phyloP scores from a whole-genome alignment of 2,888 invertebrate species.

The Cataglyphis albicans region DNA sequence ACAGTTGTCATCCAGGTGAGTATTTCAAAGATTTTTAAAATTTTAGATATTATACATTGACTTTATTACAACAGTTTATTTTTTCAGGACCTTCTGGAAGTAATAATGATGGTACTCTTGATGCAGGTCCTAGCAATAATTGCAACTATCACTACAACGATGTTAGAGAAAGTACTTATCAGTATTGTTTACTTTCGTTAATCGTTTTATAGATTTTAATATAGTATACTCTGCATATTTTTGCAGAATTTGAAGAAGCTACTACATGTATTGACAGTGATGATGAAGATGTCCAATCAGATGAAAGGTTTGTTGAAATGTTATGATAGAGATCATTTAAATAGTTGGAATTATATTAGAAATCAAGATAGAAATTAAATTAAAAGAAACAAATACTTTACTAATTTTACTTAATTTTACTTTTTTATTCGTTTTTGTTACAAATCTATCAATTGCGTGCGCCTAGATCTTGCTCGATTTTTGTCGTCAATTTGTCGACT shows the following conservation, averaged over 20 bases:
- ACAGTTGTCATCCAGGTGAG: conserved; percentile 82
- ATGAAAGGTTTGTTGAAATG: conserved; percentile 65
- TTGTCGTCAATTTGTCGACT: too few relatives aligned
- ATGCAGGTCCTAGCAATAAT: conserved; percentile 80
- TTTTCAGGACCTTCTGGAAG: conserved; percentile 80
- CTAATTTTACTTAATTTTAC: too few relatives aligned
- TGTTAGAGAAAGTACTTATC: conserved; percentile 78
- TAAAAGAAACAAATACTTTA: too few relatives aligned
- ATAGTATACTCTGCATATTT: conserved; percentile 3
- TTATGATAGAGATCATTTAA: not conserved
- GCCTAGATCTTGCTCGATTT: too few relatives aligned
- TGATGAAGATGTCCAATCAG: conserved; percentile 80
- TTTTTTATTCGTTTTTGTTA: too few relatives aligned
- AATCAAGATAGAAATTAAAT: too few relatives aligned
- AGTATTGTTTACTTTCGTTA: not conserved
- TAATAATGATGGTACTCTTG: conserved; percentile 65
- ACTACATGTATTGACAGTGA: conserved; percentile 84
- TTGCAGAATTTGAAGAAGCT: conserved; percentile 82
- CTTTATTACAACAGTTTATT: conserved; percentile 19
- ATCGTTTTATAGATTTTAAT: not conserved
- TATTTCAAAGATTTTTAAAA: conserved; percentile 17
- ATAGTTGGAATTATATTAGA: too few relatives aligned
- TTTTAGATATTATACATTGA: not conserved
- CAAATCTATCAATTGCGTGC: too few relatives aligned
- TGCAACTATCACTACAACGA: conserved; percentile 68